phyloP scores from a whole-genome alignment of 1,140 invertebrate genomes.

The Saccostrea cuccullata region DNA sequence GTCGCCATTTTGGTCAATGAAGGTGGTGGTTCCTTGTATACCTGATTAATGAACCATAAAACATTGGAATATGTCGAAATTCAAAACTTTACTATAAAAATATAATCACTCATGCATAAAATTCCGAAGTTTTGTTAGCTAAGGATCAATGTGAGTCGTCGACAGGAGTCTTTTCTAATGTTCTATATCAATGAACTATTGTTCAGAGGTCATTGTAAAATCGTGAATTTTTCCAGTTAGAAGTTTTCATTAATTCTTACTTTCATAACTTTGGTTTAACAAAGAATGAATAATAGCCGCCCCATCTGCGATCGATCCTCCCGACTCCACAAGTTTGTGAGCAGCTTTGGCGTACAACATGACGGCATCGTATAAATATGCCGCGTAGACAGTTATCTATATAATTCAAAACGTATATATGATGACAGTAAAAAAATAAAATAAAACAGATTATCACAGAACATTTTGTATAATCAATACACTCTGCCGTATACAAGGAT shows the following conservation, averaged over 20 bases:
- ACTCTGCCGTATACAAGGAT: too few relatives aligned
- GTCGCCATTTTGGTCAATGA: slow-evolving; percentile 94
- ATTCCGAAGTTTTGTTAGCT: too few relatives aligned
- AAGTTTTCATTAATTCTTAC: background rate
- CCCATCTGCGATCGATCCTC: slow-evolving; percentile 82
- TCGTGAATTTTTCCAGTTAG: too few relatives aligned
- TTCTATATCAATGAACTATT: too few relatives aligned
- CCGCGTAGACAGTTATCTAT: slow-evolving; percentile 93
- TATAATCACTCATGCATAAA: too few relatives aligned
- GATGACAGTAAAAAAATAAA: too few relatives aligned
- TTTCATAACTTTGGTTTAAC: slow-evolving; percentile 34
- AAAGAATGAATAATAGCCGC: slow-evolving; percentile 77
- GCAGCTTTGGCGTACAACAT: slow-evolving; percentile 93
- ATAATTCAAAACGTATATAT: background rate
- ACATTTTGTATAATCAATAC: too few relatives aligned
- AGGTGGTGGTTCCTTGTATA: slow-evolving; percentile 93
- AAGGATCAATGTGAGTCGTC: too few relatives aligned
- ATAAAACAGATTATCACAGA: too few relatives aligned
- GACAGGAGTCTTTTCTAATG: too few relatives aligned
- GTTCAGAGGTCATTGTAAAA: too few relatives aligned
- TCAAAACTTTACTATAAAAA: background rate
- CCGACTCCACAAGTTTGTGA: slow-evolving; percentile 85
- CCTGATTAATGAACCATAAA: slow-evolving; percentile 82
- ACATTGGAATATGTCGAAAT: background rate
- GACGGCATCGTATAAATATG: slow-evolving; percentile 97